Evolutionary conservation across 2,113 vertebrate species (phyloP), one percentile per base, ranked within the genome.

Genomic region (Podilymbus podiceps): DNA sequence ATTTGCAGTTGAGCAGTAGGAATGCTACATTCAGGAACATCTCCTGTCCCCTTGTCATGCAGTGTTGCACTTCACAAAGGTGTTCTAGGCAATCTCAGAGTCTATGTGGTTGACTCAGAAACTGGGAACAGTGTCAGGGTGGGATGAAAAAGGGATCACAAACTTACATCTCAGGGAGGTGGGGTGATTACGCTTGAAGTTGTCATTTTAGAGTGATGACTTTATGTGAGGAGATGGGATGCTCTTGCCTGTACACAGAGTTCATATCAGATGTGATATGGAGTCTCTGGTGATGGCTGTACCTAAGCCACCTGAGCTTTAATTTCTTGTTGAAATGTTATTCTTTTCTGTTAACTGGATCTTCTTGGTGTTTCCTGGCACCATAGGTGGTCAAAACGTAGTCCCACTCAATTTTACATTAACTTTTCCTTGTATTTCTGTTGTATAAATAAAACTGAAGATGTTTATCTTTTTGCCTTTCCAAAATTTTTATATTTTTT

Each of bases 91-190:
- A 53, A 18, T 38, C 5, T 22, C 17, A 50, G 23, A n/a, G 7
- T 31, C 7, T 18, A 18, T 42, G 47, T 5, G 2, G 13, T 52
- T 85, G 31, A 68, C 46, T 71, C 2, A 33, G 66, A 86, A 67
- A 59, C 4, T 27, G 27, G 25, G 22, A 93, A 20, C 20, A 19
- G 9, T 3, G 1, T 60, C 27, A 76, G 22, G 8, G 15, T 46
- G 4, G 30, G 12, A 50, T 75, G 49, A 35, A 62, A 71, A 75
- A 86, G 30, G 23, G 46, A 76, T 11, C 15, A 49, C 21, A 83
- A 8, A 21, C 3, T 33, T 67, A 2, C 0, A 1, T n/a, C 47
- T 88, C 30, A 38, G 64, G 22, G 23, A 44, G 8, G 2, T 35
- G 23, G n/a, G 6, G 23, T 50, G n/a, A 59, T 87, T 56, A 47